Evolutionary conservation across 2,888 invertebrate genomes (phyloP).

Genomic region (Pseudoips prasinana): DNA sequence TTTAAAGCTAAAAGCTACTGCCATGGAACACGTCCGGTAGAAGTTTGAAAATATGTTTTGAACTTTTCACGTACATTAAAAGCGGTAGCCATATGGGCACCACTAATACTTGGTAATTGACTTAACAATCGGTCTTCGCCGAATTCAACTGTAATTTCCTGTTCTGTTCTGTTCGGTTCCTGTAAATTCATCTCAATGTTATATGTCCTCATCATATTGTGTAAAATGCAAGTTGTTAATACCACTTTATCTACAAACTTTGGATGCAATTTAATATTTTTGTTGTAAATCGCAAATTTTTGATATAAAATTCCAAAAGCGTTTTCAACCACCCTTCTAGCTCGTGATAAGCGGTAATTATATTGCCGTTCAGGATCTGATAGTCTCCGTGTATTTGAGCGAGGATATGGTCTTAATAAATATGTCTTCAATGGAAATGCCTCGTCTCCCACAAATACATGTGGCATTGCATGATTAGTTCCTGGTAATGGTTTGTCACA

Average conservation of each 20-base stretch:
- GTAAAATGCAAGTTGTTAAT: conserved; percentile 27
- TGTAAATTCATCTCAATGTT: conserved; percentile 24
- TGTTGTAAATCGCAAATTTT: conserved; percentile 22
- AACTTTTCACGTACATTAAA: conserved; percentile 23
- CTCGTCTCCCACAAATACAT: conserved; percentile 36
- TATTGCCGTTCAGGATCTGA: conserved; percentile 22
- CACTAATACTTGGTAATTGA: conserved; percentile 21
- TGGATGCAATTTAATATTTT: conserved; percentile 22
- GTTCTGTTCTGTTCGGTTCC: conserved; percentile 23
- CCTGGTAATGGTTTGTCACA: conserved; percentile 25
- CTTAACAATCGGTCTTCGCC: conserved; percentile 24
- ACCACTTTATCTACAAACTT: conserved; percentile 26
- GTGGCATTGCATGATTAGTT: conserved; percentile 23
- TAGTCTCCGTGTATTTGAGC: conserved; percentile 15
- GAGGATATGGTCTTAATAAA: conserved; percentile 21
- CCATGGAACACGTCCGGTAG: conserved; percentile 22
- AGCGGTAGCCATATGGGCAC: conserved; percentile 19
- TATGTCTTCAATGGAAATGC: conserved; percentile 27
- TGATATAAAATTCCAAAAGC: conserved; percentile 25
- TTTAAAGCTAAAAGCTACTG: conserved; percentile 19
- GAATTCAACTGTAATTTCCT: conserved; percentile 23
- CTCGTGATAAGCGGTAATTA: conserved; percentile 25
- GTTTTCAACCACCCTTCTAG: conserved; percentile 24
- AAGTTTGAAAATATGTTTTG: conserved; percentile 25
- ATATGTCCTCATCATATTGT: conserved; percentile 24